Base-by-base conservation (phyloP, 2,113 vertebrate species). In the Coptodon bakossiorum region DNA sequence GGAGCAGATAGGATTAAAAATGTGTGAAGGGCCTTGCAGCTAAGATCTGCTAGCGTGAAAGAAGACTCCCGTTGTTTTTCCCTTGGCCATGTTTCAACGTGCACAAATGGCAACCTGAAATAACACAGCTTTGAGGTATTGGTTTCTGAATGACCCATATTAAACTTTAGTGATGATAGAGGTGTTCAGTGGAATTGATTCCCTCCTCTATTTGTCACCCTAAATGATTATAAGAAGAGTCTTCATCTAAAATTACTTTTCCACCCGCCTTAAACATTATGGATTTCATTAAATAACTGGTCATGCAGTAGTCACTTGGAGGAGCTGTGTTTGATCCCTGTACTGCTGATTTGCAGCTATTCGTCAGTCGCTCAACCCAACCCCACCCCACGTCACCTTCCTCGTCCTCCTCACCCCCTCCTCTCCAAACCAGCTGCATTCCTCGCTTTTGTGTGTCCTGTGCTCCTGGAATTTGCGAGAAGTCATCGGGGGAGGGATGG, bases 381-480 rank as follows among this genome's bases (percentile, higher is more conserved):
- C 56, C 84, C 87, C 84, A 83, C 57, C 85, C 86, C 86, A 82
- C 57, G 10, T 80, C 71, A 82, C 84, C 85, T 83, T 83, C 86
- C 81, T 89, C 83, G 82, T 85, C 71, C 66, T 17, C 54, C 85
- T 68, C 63, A 22, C 36, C 36, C 63, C 36, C 63, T 22, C 63
- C 59, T 17, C 50, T 80, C 68, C 45, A 40, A 66, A 68, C 78
- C 81, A 71, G 61, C 92, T 84, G 90, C 94, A 95, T 96, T 96
- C 93, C 85, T 88, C 9, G 8, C 93, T 86, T 93, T 95, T 95
- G 92, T 94, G 89, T 19, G 40, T 63, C 59, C 53, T 45, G 52
- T 90, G 93, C 82, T 90, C 82, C 88, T 91, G 91, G 94, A 94
- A 95, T 94, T 93, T 83, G 8, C 78, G 53, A 80, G 88, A 82